Conservation (phyloP, 2,797 vertebrate genomes). For the Limnodromus scolopaceus region DNA sequence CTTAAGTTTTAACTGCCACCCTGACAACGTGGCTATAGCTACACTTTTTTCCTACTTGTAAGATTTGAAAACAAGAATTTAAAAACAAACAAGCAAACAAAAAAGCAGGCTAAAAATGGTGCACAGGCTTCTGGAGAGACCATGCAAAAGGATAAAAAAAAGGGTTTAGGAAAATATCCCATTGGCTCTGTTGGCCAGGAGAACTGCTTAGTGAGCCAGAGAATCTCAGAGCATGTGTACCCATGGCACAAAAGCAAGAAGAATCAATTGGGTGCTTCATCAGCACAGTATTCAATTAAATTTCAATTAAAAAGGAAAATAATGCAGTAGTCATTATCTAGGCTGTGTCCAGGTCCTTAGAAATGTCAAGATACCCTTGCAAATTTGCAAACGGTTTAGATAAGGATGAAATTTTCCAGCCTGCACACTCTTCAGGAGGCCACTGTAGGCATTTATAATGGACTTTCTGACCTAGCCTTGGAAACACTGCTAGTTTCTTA, state of each 20-base stretch:
- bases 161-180: not conserved
- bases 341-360: not conserved
- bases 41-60: accelerated
- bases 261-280: constrained; percentile 33
- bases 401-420: not conserved
- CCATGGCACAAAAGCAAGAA: not conserved
- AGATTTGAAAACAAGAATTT: not conserved
- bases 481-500: not conserved
- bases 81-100: not conserved
- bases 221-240: not conserved
- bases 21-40: accelerated
- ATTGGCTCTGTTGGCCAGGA: not conserved
- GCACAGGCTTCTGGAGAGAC: not conserved
- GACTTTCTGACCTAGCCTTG: not conserved
- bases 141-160: not conserved
- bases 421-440: not conserved
- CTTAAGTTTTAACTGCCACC: not conserved
- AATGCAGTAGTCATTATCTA: constrained; percentile 35
- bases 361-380: constrained; percentile 28
- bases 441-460: not conserved
- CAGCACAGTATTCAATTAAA: constrained; percentile 54
- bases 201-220: not conserved
- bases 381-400: not conserved
- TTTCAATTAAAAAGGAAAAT: constrained; percentile 60
- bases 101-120: not conserved